Evolutionary conservation across 2,888 invertebrate genomes (phyloP).

Genomic region (Metallyticus violacea): DNA sequence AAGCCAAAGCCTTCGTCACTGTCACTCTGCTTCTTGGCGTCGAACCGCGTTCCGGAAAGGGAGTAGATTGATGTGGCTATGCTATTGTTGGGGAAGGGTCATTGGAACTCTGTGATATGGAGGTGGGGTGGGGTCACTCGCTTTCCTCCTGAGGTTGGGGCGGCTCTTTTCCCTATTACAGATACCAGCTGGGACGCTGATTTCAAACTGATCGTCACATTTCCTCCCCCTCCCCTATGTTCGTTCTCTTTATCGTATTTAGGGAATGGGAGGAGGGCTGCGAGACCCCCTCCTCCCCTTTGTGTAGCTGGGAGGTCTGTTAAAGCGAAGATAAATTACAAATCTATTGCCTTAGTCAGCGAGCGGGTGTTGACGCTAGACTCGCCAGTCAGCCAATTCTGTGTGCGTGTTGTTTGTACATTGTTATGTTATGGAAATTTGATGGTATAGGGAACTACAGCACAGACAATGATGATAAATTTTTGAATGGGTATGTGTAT

Average conservation of each 20-base stretch:
- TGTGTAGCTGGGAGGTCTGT: conserved; percentile 22
- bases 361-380: background rate
- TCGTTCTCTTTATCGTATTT: conserved; percentile 17
- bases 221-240: conserved; percentile 1
- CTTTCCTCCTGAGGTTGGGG: background rate
- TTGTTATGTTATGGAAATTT: conserved; percentile 29
- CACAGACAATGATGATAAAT: conserved; percentile 19
- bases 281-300: background rate
- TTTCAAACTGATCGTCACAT: conserved; percentile 21
- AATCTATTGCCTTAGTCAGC: conserved; percentile 30
- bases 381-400: background rate
- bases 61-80: background rate
- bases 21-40: too few relatives aligned
- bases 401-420: conserved; percentile 24
- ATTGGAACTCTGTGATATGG: background rate
- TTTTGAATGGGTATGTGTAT: conserved; percentile 19
- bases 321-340: conserved; percentile 28
- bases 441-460: conserved; percentile 7
- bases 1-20: too few relatives aligned
- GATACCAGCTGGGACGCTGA: conserved; percentile 23
- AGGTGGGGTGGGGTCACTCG: background rate
- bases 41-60: background rate
- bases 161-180: conserved; percentile 19
- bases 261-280: background rate
- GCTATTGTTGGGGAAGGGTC: too few relatives aligned